Evolutionary conservation across 1,140 invertebrate species (phyloP).

Genomic region (Drosophila simulans): DNA sequence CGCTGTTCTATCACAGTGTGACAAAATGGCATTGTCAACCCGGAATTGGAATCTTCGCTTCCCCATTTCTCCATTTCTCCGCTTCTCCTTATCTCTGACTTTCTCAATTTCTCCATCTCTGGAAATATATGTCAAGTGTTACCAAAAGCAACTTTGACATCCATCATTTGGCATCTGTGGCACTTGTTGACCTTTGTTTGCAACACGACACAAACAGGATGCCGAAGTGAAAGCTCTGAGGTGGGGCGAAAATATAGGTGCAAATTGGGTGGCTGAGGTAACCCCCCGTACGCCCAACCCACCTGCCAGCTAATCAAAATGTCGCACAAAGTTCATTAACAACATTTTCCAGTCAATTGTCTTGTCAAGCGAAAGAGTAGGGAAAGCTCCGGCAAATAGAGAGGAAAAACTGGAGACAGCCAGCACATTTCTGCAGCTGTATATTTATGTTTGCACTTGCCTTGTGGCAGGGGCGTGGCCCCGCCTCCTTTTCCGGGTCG

Average conservation of each 20-base stretch:
- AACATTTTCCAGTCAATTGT: conserved; percentile 82
- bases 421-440: conserved; percentile 61
- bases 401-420: conserved; percentile 15
- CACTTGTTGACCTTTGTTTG: conserved; percentile 71
- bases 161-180: conserved; percentile 71
- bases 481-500: conserved; percentile 8
- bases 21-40: conserved; percentile 71
- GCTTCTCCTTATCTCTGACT: conserved; percentile 2
- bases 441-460: conserved; percentile 61
- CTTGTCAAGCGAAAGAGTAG: conserved; percentile 41
- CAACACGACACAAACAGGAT: conserved; percentile 36
- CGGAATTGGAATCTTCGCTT: conserved; percentile 32
- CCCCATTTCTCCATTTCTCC: conserved; percentile 10
- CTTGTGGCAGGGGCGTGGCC: not conserved
- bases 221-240: too few species aligned
- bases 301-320: conserved; percentile 71
- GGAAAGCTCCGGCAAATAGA: conserved; percentile 10
- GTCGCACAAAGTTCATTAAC: conserved; percentile 82
- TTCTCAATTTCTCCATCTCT: conserved; percentile 11
- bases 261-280: not conserved
- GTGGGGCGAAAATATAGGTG: conserved; percentile 2
- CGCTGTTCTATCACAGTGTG: conserved; percentile 75
- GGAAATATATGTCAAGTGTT: conserved; percentile 69
- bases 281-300: not conserved
- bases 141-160: conserved; percentile 69